Evolutionary conservation across 2,888 invertebrate species (phyloP).

Genomic region (Drosophila mettleri): DNA sequence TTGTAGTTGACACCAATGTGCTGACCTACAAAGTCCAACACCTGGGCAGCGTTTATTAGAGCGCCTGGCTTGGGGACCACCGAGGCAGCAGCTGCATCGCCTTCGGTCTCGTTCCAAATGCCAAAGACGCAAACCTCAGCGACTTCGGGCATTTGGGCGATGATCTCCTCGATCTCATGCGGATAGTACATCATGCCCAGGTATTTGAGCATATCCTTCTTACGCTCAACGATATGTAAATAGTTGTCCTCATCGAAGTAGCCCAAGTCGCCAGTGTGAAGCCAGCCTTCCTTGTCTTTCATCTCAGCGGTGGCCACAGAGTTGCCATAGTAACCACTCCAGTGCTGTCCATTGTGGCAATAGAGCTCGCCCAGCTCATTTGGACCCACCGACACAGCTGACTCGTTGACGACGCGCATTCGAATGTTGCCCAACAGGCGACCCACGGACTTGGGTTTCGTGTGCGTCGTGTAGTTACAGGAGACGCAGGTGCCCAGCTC

Average conservation of each 20-base stretch:
- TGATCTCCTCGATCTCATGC: conserved; percentile 80
- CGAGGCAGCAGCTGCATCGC: conserved; percentile 82
- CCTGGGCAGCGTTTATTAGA: conserved; percentile 51
- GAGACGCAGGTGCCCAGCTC: conserved; percentile 65
- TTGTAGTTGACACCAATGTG: conserved; percentile 60
- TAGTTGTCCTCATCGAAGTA: conserved; percentile 82
- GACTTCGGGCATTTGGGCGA: conserved; percentile 76
- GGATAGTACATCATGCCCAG: conserved; percentile 82
- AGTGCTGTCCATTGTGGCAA: conserved; percentile 52
- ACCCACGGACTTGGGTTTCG: conserved; percentile 72
- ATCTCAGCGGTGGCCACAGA: conserved; percentile 66
- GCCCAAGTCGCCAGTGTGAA: conserved; percentile 83
- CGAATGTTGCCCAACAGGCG: conserved; percentile 52
- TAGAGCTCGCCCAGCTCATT: conserved; percentile 77
- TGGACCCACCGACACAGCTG: conserved; percentile 62
- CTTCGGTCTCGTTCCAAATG: conserved; percentile 76
- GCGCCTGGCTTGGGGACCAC: conserved; percentile 66
- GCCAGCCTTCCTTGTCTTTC: conserved; percentile 81
- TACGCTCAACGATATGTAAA: conserved; percentile 79
- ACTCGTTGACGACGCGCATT: conserved; percentile 66
- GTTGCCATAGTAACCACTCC: conserved; percentile 83
- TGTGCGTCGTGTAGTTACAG: conserved; percentile 41
- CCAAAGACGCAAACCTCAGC: conserved; percentile 81
- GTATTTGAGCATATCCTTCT: conserved; percentile 80
- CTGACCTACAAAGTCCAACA: conserved; percentile 48